A percentile compares a stretch with the other conserved stretches of the same genome.
Conservation (phyloP, 2,113 vertebrate genomes). For the Leiothrix lutea region DNA sequence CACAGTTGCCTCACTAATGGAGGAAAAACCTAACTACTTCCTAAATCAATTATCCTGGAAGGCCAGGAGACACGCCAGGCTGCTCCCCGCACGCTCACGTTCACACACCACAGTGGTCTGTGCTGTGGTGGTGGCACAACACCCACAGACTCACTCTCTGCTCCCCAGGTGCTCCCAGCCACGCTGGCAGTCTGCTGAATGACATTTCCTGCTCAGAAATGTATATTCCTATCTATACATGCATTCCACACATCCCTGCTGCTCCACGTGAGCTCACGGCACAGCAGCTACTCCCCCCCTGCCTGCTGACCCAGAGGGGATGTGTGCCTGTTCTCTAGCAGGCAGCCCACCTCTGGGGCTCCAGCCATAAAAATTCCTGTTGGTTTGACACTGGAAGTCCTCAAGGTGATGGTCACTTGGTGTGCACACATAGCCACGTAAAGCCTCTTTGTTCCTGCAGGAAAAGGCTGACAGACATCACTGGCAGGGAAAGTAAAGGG, state of each 20-base stretch:
- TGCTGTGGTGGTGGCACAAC: background rate
- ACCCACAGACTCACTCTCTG: background rate
- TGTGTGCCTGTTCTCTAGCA: fast-evolving
- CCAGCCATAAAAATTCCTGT: background rate
- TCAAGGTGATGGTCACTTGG: background rate
- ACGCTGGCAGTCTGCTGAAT: fast-evolving
- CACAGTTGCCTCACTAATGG: conserved; percentile 58
- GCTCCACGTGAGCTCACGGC: fast-evolving
- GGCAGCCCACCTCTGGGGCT: background rate
- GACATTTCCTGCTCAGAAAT: background rate
- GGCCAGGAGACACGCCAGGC: background rate
- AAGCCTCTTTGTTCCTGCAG: background rate
- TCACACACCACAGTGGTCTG: background rate
- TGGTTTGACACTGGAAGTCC: background rate
- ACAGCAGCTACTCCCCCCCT: background rate
- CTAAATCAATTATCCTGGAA: conserved; percentile 65
- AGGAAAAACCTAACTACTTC: conserved; percentile 66
- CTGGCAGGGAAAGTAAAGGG: background rate
- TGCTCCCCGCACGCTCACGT: background rate
- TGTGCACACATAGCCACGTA: background rate
- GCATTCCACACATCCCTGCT: background rate
- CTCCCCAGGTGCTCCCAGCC: background rate
- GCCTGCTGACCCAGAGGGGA: background rate
- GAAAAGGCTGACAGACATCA: background rate
- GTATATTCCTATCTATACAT: fast-evolving